These are phyloP conservation scores for Sinosuthora webbiana DNA, from an alignment of 2,113 vertebrate genomes.

Conservation along the genomic window DNA sequence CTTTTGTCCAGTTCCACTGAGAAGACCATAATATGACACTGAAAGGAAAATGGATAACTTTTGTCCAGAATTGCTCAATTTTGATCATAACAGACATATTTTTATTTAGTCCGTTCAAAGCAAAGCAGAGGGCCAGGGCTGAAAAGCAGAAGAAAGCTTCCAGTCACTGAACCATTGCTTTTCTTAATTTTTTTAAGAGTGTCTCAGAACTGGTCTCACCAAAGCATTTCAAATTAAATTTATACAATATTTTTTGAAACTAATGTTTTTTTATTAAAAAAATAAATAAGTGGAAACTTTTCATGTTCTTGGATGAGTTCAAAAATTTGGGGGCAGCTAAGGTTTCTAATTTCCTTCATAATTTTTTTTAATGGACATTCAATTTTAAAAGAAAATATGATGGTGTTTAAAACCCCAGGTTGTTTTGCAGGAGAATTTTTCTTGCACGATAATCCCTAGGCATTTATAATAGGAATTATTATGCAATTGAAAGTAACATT, in stretches of 20 bases:
- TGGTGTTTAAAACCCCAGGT: background rate
- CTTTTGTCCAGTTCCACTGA: background rate
- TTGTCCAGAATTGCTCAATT: background rate
- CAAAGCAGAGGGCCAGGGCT: background rate
- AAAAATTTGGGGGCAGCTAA: background rate
- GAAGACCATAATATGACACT: background rate
- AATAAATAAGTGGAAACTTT: background rate
- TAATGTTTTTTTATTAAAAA: background rate
- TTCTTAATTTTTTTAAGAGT: background rate
- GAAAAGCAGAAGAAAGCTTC: background rate
- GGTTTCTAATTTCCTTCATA: background rate
- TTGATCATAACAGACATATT: background rate
- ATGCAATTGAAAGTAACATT: slow-evolving; percentile 5
- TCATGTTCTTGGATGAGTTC: background rate
- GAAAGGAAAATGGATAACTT: background rate
- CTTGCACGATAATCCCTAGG: background rate
- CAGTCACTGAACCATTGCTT: background rate
- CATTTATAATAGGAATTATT: background rate
- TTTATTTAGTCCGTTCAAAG: background rate
- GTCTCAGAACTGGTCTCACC: background rate
- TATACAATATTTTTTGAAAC: background rate
- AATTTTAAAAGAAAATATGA: background rate
- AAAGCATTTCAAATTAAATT: background rate
- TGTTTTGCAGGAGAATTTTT: background rate
- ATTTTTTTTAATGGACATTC: background rate